Evolutionary conservation across 2,888 invertebrate species (phyloP), one percentile per base, ranked within the genome.

Genomic region (Drosophila nigricruria): DNA sequence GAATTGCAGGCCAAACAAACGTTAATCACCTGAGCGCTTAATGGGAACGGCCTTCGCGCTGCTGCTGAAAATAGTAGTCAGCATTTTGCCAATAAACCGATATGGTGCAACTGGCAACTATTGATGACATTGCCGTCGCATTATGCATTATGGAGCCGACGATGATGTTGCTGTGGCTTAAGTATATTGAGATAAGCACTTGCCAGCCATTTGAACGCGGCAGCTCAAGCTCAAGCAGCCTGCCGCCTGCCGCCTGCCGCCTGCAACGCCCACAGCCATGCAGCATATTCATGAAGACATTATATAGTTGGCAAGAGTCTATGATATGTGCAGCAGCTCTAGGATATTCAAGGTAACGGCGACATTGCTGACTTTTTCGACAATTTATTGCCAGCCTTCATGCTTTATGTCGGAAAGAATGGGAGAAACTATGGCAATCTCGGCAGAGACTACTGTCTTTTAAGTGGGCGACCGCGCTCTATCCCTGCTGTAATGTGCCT

Each of bases 321-420:
- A 50, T 77, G 90, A 90, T 90, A 86, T 86, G 90, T 77, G 80
- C 59, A 56, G 59, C 53, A 45, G 61, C 52, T 58, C 14, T n/a
- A n/a, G 38, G 14, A 65, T 59, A 73, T 79, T 70, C 87, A 88
- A 90, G 89, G 84, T 89, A 85, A 88, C 89, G 89, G 69, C 84
- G 89, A 75, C 89, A 83, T 80, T 77, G 87, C 58, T 36, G 65
- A 56, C 47, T 54, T 69, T 64, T 76, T 72, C 57, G 77, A 73
- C 57, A 72, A 85, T 90, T 85, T 88, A 85, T 85, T 80, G 83
- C 72, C 83, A 77, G 73, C 82, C 86, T 85, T 69, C 82, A 69
- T 52, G 73, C 63, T 66, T 74, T 60, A 79, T 70, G 65, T 60
- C 32, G 47, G 10, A 42, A 8, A 10, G 40, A 32, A 32, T 27